Base-by-base conservation (phyloP, 2,113 vertebrate species). In the Morone chrysops region DNA sequence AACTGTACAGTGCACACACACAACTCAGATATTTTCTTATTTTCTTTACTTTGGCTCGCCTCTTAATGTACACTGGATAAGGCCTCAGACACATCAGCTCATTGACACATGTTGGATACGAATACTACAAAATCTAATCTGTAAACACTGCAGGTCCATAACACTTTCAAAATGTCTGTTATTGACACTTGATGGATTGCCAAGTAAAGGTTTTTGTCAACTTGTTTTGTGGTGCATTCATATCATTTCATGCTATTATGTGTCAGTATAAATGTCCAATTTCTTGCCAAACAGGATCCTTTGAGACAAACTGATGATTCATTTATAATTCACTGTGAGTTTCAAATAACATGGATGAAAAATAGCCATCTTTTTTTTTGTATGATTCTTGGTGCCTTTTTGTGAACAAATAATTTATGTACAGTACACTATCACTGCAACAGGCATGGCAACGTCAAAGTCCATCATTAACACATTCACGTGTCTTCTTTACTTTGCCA, bases 321-420 rank as follows among this genome's bases (percentile, higher is more conserved):
- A 14, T 84, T 78, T 87, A 20, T 75, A 40, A 31, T 75, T 91
- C 71, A 82, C 71, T 89, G 82, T 90, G 83, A 74, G 70, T 87
- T 90, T 83, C 8, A 40, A 75, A 72, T 59, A 20, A 84, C 85
- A 76, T 22, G 20, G 48, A 60, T 0, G 14, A 51, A 73, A 76
- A 50, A 76, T 31, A 20, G 14, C 40, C 9, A 2, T 22, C 18
- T 74, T 78, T 76, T 72, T 72, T 38, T 71, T 78, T 63, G 11
- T n/a, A 75, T 76, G 59, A 81, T 90, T 92, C 84, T 91, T 87
- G 87, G 94, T 95, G 95, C 94, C 94, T 95, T 94, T 92, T 93
- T 90, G 71, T 87, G 86, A 87, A 87, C 54, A 87, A 68, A 70
- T 82, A 13, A 81, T 87, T 87, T 75, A 80, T 76, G 65, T 87